phyloP scores from a whole-genome alignment of 2,797 vertebrate genomes.

The Cephalopachus bancanus region DNA sequence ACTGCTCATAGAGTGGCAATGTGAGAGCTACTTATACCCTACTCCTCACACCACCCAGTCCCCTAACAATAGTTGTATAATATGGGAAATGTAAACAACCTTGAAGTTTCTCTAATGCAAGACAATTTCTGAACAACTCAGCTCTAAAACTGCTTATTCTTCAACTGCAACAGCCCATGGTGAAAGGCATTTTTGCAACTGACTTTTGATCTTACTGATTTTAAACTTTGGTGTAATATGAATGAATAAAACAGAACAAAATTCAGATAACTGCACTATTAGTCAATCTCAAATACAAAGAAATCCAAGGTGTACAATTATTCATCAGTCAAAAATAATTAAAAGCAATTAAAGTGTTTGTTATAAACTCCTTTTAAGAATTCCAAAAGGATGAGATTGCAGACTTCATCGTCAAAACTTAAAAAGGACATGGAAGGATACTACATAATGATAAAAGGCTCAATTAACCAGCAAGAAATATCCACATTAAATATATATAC shows the following conservation, averaged over 20 bases:
- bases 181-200: background rate
- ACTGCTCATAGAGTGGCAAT: background rate
- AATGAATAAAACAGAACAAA: background rate
- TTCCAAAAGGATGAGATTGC: background rate
- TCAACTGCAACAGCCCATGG: background rate
- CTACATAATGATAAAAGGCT: no score
- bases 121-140: background rate
- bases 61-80: background rate
- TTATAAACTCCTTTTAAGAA: background rate
- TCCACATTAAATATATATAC: no score
- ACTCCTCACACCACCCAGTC: no score
- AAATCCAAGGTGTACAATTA: background rate
- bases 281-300: background rate
- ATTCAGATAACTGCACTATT: background rate
- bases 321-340: background rate
- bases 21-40: background rate
- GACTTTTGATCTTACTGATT: background rate
- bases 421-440: no score
- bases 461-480: no score
- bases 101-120: background rate
- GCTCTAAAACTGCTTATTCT: background rate
- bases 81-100: background rate
- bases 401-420: no score
- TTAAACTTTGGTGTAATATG: background rate
- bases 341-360: background rate